phyloP scores from a whole-genome alignment of 35 echinoderm and acorn worm genomes.

The Stichopus chloronotus region DNA sequence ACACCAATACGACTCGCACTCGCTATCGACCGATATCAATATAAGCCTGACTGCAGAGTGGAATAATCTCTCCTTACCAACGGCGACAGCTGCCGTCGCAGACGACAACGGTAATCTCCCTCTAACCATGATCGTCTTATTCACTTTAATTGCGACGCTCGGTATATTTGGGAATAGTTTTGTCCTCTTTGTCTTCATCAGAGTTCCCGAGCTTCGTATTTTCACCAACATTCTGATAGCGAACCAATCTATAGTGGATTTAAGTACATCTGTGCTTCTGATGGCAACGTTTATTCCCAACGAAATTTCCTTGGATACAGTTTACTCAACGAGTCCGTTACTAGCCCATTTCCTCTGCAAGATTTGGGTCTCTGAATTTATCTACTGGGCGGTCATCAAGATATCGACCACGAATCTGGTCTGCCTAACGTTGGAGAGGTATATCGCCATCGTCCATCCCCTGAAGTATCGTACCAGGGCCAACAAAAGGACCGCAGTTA shows the following conservation, averaged over 20 bases:
- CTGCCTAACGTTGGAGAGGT: conserved; percentile 50
- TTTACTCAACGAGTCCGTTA: background rate
- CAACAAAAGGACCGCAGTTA: background rate
- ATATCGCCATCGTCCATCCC: conserved; percentile 48
- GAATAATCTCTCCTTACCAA: no score
- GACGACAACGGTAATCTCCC: background rate
- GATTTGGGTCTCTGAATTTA: conserved; percentile 33
- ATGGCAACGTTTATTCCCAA: background rate
- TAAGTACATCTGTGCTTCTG: background rate
- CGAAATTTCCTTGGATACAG: background rate
- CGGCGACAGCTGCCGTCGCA: no score
- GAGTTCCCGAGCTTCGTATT: background rate
- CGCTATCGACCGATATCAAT: no score
- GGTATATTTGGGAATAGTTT: conserved; percentile 41
- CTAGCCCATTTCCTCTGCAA: conserved; percentile 17
- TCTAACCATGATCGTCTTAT: conserved; percentile 10
- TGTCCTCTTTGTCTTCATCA: conserved; percentile 25
- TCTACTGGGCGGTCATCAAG: conserved; percentile 47
- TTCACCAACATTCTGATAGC: conserved; percentile 52
- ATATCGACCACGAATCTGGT: conserved; percentile 54
- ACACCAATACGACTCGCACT: no score
- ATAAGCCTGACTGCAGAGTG: no score
- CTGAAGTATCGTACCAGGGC: conserved; percentile 28
- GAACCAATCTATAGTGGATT: conserved; percentile 48
- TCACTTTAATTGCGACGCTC: conserved; percentile 11